Percentiles rank a stretch among this genome's conserved stretches.
Conservation (phyloP, 2,797 vertebrate genomes). For the Ceryle rudis region DNA sequence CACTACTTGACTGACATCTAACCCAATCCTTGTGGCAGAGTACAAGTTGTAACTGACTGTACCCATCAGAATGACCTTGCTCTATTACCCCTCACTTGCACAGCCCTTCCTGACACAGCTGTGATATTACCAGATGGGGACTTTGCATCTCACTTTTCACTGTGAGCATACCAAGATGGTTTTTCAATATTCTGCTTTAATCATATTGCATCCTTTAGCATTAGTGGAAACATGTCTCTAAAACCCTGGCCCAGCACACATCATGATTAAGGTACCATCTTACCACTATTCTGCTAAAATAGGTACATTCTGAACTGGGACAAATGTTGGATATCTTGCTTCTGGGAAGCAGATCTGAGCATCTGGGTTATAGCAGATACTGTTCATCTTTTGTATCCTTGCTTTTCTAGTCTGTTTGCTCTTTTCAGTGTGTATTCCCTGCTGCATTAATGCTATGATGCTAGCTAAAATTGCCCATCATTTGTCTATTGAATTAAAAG, state of each 20-base stretch:
- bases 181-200: slow-evolving; percentile 39
- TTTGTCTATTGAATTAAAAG: slow-evolving; percentile 66
- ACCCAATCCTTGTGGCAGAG: neutral
- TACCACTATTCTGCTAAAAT: neutral
- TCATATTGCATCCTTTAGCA: neutral
- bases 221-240: neutral
- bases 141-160: neutral
- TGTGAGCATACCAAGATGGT: neutral
- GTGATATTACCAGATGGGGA: slow-evolving; percentile 1
- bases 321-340: neutral
- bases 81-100: slow-evolving; percentile 11
- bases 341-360: slow-evolving; percentile 1
- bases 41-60: neutral
- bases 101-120: slow-evolving; percentile 11
- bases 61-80: neutral
- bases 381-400: neutral
- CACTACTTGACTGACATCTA: neutral
- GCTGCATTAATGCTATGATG: neutral
- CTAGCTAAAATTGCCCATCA: slow-evolving; percentile 34
- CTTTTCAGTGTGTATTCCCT: neutral
- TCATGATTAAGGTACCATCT: neutral
- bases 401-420: slow-evolving; percentile 3
- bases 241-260: neutral
- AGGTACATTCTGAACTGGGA: neutral
- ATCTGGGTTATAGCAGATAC: neutral